Base-by-base conservation (phyloP, 2,113 vertebrate species). In the Oncorhynchus nerka region DNA sequence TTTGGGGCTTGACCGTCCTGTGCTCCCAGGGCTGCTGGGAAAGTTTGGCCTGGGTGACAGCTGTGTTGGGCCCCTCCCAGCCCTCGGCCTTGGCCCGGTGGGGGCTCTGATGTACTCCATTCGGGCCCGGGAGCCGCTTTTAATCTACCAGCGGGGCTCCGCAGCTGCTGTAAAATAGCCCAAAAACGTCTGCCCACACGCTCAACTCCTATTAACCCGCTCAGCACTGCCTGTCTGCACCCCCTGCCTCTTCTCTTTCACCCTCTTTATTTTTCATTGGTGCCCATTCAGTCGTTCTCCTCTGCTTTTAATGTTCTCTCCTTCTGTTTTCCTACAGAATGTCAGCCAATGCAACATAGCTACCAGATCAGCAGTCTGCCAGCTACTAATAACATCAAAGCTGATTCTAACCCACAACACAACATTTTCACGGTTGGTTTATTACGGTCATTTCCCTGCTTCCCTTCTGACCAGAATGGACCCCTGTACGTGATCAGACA, bases 111-210 rank as follows among this genome's bases (percentile, higher is more conserved):
- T 95, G 93, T 94, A 94, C 95, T 95, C 92, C 94, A 94, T 95
- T 95, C 94, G 69, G 92, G 95, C 93, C 94, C 94, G 94, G 94
- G 94, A 94, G 94, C 94, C 92, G 94, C 95, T 96, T 96, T 96
- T 96, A 96, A 96, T 96, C 94, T 96, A 95, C 90, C 95, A 96
- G 95, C 95, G 93, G 84, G 95, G 90, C 86, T 92, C 95, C 92
- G 75, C 95, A 96, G 95, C 95, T 96, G 95, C 95, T 95, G 94
- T 95, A 95, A 96, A 92, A 93, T 93, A 94, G 94, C 93, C 92
- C 94, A 94, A 94, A 94, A 90, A 93, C 39, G 92, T 92, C 61
- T 45, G 39, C 61, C 32, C 49, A 68, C 55, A 22, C 71, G 22
- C 81, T 57, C 70, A 59, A 69, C 75, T 73, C 71, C 74, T 48